Evolutionary conservation across 1,140 invertebrate genomes (phyloP).

Genomic region (Copidosoma floridanum): DNA sequence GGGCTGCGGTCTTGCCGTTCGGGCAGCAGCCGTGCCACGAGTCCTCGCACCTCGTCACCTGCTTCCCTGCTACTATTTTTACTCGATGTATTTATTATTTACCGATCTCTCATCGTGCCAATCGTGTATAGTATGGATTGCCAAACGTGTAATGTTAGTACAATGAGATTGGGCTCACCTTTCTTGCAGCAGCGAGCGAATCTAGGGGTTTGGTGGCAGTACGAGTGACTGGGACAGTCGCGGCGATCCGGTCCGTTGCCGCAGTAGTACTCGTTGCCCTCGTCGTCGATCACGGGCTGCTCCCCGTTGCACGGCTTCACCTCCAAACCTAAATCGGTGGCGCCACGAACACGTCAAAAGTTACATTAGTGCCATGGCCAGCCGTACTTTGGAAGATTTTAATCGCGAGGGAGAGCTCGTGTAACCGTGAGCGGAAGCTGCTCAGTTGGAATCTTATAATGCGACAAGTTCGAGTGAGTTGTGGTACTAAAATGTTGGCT

Average conservation of each 20-base stretch:
- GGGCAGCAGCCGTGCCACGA: conserved; percentile 83
- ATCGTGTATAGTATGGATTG: not conserved
- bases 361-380: no score
- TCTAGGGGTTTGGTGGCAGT: conserved; percentile 78
- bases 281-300: conserved; percentile 69
- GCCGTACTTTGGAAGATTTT: no score
- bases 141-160: no score
- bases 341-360: no score
- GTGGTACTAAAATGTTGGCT: no score
- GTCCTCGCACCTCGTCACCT: conserved; percentile 62
- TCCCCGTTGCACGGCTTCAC: conserved; percentile 84
- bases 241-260: conserved; percentile 74
- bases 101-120: no score
- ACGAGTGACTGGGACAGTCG: conserved; percentile 78
- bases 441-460: no score
- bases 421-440: no score
- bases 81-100: no score
- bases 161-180: conserved; percentile 61
- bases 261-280: conserved; percentile 78
- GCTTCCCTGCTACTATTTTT: conserved; percentile 24
- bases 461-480: no score
- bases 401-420: no score
- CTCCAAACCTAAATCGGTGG: conserved; percentile 79
- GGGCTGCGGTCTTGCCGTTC: conserved; percentile 78
- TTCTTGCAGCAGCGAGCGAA: conserved; percentile 82